Conservation (phyloP, 2,888 invertebrate species). For the Deroplatys truncata region DNA sequence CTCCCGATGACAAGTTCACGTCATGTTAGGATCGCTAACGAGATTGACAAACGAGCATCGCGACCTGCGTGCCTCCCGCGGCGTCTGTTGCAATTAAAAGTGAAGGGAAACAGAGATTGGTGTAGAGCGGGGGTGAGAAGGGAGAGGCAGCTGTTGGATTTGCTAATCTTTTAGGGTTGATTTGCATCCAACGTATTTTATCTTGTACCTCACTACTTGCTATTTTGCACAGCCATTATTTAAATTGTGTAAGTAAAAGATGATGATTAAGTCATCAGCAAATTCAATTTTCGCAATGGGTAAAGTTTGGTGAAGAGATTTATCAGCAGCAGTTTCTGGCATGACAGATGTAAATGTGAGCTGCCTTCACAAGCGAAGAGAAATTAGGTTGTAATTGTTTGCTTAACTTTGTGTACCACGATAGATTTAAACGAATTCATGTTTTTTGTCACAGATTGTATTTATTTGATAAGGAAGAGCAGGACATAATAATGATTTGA, state of each 20-base stretch:
- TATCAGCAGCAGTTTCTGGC: background rate
- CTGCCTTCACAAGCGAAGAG: background rate
- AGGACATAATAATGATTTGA: too few species aligned
- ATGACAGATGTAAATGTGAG: background rate
- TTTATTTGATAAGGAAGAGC: too few species aligned
- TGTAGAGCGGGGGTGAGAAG: background rate
- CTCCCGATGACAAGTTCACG: constrained; percentile 19
- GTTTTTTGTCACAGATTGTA: background rate
- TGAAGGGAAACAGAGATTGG: background rate
- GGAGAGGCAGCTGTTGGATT: background rate
- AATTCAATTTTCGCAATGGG: background rate
- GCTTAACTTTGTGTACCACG: background rate
- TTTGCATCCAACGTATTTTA: constrained; percentile 1
- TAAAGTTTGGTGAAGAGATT: background rate
- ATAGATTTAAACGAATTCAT: background rate
- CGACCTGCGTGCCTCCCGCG: background rate
- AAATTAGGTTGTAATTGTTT: background rate
- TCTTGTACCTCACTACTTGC: background rate
- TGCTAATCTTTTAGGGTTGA: constrained; percentile 16
- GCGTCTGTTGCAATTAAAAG: constrained; percentile 29
- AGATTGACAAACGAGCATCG: constrained; percentile 29
- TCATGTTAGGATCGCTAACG: constrained; percentile 26
- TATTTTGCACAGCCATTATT: background rate
- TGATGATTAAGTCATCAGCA: background rate
- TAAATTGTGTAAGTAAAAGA: background rate